phyloP scores from a whole-genome alignment of 1,140 invertebrate genomes.

The Bradysia coprophila region DNA sequence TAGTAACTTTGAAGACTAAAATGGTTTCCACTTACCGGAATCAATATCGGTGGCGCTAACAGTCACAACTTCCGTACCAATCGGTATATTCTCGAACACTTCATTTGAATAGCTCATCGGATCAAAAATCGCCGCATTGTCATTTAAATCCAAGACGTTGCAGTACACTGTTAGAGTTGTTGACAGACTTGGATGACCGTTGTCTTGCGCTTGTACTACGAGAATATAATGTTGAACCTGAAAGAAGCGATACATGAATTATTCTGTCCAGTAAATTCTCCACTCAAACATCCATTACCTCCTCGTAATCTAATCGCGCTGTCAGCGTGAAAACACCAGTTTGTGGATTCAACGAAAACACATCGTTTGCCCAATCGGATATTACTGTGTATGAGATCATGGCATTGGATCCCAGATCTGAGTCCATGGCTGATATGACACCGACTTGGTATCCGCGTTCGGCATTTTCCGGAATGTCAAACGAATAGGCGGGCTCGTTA shows the following conservation, averaged over 20 bases:
- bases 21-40: constrained; percentile 54
- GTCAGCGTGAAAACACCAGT: constrained; percentile 79
- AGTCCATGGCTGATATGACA: constrained; percentile 60
- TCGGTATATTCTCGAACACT: constrained; percentile 67
- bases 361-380: constrained; percentile 85
- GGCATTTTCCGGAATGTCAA: constrained; percentile 75
- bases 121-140: constrained; percentile 85
- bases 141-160: constrained; percentile 87
- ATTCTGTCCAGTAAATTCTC: too few relatives aligned
- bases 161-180: constrained; percentile 83
- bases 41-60: constrained; percentile 82
- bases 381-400: constrained; percentile 75
- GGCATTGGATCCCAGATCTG: constrained; percentile 70
- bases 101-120: constrained; percentile 76
- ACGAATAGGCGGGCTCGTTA: constrained; percentile 64
- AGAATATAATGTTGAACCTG: constrained; percentile 88
- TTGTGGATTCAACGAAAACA: constrained; percentile 79
- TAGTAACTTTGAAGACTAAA: too few relatives aligned
- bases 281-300: constrained; percentile 31
- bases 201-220: constrained; percentile 80
- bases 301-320: constrained; percentile 79
- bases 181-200: constrained; percentile 69
- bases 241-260: too few relatives aligned
- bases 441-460: constrained; percentile 63
- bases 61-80: constrained; percentile 58